Evolutionary conservation across 2,113 vertebrate genomes (phyloP), one percentile per base, ranked within the genome.

Genomic region (Gallinago undulata): DNA sequence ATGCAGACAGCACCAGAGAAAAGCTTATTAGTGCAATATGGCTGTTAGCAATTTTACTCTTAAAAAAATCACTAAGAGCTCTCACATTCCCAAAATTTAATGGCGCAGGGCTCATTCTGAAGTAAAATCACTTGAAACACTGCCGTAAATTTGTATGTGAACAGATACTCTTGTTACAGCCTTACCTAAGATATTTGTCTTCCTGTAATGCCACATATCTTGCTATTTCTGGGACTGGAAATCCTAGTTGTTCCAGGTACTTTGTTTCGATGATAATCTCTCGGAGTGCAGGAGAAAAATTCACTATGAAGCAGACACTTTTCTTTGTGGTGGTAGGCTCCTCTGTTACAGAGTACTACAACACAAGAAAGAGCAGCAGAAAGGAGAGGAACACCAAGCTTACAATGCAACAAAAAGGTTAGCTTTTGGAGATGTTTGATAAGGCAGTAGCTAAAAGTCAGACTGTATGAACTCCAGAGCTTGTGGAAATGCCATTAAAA

Each of bases 211-310:
- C 98, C n/a, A 99, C 93, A 1, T 97, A 98, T 88, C 98, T 95
- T 2, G 98, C 98, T 31, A 98, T 76, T 47, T 98, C 97, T 7
- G 99, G 98, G 43, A 99, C 87, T 50, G 96, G 27, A 90, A 98
- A 98, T 1, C 98, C 98, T 31, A 99, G 95, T 9, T 98, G 98
- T 62, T 98, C 98, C 97, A 99, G 97, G 96, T 98, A 97, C 55
- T 98, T 98, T 19, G 98, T 91, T 96, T 99, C 99, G 13, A 63
- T 96, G 19, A 99, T 99, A 10, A 99, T 98, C 97, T 99, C 98
- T 68, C 47, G 98, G 41, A 99, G 97, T 53, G 95, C 51, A 6
- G 98, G 98, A 28, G 98, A 93, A 97, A 99, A 99, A 94, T 99
- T 99, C 56, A 99, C 98, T 9, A 47, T 7, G 18, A 98, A 99